A percentile compares a stretch with the other conserved stretches of the same genome.
Evolutionary conservation across 1,140 invertebrate genomes (phyloP).

Genomic region (Dryas iulia): DNA sequence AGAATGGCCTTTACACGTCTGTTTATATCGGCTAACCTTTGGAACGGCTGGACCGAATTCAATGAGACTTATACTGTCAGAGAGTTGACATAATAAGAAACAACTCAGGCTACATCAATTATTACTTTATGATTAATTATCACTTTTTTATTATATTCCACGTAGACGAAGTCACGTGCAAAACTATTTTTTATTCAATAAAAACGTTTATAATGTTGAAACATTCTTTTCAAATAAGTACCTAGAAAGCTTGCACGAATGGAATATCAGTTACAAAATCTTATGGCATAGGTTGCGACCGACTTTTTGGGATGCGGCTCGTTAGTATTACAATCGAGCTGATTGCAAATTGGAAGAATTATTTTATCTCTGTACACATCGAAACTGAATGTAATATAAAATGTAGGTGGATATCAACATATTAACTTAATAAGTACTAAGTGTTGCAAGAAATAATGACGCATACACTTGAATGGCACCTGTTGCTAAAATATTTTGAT

Average conservation of each 20-base stretch:
- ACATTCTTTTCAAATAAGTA: not conserved
- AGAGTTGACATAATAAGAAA: too few relatives aligned
- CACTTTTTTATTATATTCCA: too few relatives aligned
- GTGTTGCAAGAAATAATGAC: not conserved
- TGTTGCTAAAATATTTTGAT: not conserved
- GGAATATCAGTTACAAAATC: conserved; percentile 15
- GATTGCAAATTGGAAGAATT: conserved; percentile 12
- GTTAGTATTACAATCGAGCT: conserved; percentile 3
- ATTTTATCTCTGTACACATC: not conserved
- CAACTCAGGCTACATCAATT: too few relatives aligned
- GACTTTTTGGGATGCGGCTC: conserved; percentile 5
- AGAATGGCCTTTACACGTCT: too few relatives aligned
- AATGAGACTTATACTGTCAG: too few relatives aligned
- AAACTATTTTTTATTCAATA: too few relatives aligned
- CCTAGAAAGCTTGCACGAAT: not conserved
- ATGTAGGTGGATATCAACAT: not conserved
- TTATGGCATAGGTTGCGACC: conserved; percentile 20
- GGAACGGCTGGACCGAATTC: too few relatives aligned
- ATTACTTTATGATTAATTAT: too few relatives aligned
- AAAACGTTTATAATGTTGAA: not conserved
- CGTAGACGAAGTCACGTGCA: too few relatives aligned
- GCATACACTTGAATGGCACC: not conserved
- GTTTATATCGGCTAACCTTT: too few relatives aligned
- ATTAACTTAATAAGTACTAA: not conserved
- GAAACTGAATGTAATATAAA: conserved; percentile 1